phyloP scores from a whole-genome alignment of 2,888 invertebrate genomes.

The Atrina japonica region DNA sequence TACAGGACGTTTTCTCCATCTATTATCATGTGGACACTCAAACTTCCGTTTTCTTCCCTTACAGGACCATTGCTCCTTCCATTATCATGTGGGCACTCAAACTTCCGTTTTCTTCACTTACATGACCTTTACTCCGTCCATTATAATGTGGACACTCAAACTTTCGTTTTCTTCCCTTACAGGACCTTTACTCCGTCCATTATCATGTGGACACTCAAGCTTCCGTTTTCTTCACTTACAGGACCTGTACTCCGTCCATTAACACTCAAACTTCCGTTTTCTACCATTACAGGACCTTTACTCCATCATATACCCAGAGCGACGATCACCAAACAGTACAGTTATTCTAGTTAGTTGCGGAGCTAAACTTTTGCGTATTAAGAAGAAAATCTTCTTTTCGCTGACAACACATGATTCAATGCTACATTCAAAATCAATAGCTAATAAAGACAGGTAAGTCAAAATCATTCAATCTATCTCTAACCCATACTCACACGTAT shows the following conservation, averaged over 20 bases:
- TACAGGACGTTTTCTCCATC: no score
- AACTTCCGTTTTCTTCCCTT: slow-evolving; percentile 1
- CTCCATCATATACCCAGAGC: slow-evolving; percentile 47
- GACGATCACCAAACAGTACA: slow-evolving; percentile 22
- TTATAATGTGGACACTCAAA: not conserved
- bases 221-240: no score
- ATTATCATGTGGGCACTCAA: no score
- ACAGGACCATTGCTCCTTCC: slow-evolving; percentile 61
- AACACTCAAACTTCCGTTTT: not conserved
- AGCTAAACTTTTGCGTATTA: slow-evolving; percentile 61
- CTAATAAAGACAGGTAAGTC: slow-evolving; percentile 59
- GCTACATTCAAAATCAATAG: slow-evolving; percentile 57
- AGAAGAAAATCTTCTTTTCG: slow-evolving; percentile 59
- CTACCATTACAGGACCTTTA: slow-evolving; percentile 56
- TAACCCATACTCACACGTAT: not conserved
- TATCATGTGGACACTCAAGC: no score
- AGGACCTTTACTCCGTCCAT: slow-evolving; percentile 64
- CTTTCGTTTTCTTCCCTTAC: slow-evolving; percentile 4
- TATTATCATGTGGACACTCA: not conserved
- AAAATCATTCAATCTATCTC: not conserved
- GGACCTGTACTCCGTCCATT: no score
- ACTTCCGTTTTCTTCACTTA: no score
- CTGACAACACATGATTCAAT: slow-evolving; percentile 58
- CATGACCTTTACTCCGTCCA: no score
- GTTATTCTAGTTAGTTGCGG: slow-evolving; percentile 67